These are phyloP conservation scores for Indicator maculatus DNA, from an alignment of 2,113 vertebrate genomes.

Conservation along the genomic window DNA sequence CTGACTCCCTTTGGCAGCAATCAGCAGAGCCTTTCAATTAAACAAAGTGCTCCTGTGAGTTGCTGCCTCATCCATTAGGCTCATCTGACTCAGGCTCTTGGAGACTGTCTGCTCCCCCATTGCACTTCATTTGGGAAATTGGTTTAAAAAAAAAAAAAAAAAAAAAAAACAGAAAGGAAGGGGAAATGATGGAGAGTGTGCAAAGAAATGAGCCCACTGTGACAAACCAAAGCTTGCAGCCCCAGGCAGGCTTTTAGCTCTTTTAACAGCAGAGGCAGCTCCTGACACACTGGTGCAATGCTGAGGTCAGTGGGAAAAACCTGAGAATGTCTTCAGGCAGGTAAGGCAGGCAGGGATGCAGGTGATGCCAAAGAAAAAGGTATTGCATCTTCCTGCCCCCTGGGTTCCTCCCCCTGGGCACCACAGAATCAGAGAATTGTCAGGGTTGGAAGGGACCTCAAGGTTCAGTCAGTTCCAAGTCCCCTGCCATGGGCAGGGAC, in stretches of 20 bases:
- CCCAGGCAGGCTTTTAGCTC: background rate
- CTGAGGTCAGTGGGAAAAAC: background rate
- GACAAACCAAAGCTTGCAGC: background rate
- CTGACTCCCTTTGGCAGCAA: constrained; percentile 33
- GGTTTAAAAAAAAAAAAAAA: background rate
- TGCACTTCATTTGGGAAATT: constrained; percentile 25
- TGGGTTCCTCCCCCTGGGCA: background rate
- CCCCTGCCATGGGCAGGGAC: no score
- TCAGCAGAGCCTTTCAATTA: constrained; percentile 51
- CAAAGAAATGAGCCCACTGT: fast-evolving
- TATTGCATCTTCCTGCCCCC: fast-evolving
- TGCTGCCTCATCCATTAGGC: constrained; percentile 56
- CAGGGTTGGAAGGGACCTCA: no score
- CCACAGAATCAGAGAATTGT: no score
- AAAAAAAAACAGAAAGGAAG: background rate
- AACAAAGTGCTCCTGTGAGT: constrained; percentile 45
- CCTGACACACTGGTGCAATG: fast-evolving
- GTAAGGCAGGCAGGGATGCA: background rate
- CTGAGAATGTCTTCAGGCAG: fast-evolving
- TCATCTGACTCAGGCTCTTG: constrained; percentile 9
- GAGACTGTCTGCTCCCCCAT: background rate
- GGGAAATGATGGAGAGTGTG: background rate
- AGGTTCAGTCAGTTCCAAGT: no score
- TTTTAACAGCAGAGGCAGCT: background rate
- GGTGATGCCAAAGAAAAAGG: background rate